Base-by-base conservation (phyloP, 1,140 invertebrate species). In the Drosophila ironensis region DNA sequence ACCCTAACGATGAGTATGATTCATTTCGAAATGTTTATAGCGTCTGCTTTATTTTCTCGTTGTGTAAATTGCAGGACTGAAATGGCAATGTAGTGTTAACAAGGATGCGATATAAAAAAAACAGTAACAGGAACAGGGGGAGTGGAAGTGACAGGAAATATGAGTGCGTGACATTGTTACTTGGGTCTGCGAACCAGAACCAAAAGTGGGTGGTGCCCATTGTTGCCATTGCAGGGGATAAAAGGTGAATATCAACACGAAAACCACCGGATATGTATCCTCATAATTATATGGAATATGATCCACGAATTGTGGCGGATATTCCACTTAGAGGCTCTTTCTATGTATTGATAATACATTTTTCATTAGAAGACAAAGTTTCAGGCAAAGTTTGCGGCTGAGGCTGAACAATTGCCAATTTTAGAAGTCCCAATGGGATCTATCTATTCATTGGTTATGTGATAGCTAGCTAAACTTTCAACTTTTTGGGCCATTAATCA, bases 121-220 rank as follows among this genome's bases (percentile, higher is more conserved):
- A 46, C 38, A 63, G 16, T 19, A 22, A 22, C 30, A 20, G 19
- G n/a, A n/a, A n/a, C n/a, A n/a, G n/a, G n/a, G n/a, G n/a, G 20
- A 56, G 52, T 44, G 27, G 51, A 69, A 69, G 77, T 86, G 80
- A 84, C 80, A 86, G 80, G 80, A 84, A 84, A 80, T 84, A 86
- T 80, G 80, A 86, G 74, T 84, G 78, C 78, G 78, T 84, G 78
- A 84, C 78, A 84, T 84, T 84, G 78, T 82, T 73, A 78, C 73
- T 84, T 64, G 50, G 66, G n/a, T 22, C 52, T 47, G 64, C 37
- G 37, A 12, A 69, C 64, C 51, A 42, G 51, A 47, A 69, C 48
- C 51, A 27, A 44, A 54, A 45, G 40, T 24, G 27, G 42, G 27
- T 22, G 45, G 35, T 30, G 27, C 25, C 33, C 14, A 40, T 54